Evolutionary conservation across 2,888 invertebrate genomes (phyloP), one percentile per base, ranked within the genome.

Genomic region (Lasius fuliginosus): DNA sequence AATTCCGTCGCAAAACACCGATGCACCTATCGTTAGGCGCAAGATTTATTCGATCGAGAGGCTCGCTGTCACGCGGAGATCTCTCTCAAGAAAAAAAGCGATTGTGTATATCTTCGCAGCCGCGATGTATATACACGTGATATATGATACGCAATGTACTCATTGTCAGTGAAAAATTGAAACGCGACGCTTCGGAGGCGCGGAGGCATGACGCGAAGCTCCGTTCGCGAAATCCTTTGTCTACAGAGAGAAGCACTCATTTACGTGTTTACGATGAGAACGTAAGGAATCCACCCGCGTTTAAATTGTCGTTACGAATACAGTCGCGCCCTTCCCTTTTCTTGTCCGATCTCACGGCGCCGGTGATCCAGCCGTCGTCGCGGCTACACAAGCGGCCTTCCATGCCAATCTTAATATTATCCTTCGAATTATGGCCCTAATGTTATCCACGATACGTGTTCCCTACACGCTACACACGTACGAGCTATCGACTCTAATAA

Each of bases 401-500:
- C 91, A 89, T 87, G 87, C 92, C 92, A 94, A 94, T 94, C 92
- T 94, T 93, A 93, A 93, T 92, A 94, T 94, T 94, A 94, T 94
- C 93, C 93, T 92, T 90, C 91, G 92, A 93, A 94, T 94, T 92
- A 92, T 90, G 88, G 87, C 56, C 85, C 90, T 79, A 84, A 79
- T 85, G 75, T 82, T 85, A 89, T 90, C 83, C 86, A 85, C 79
- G 83, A 85, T 68, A 79, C 33, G 68, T 73, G 86, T 90, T 89
- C 89, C 87, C 88, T 46, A 46, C 46, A 12, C 15, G 88, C 90
- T 86, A 84, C 83, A 85, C 87, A 86, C 87, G 86, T 85, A 85
- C 88, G 74, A 87, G 82, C 88, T 85, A 85, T 85, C 85, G 88
- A 90, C 86, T 89, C 88, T 87, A 88, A 92, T 92, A 90, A 93